A percentile compares a stretch with the other conserved stretches of the same genome.
These are phyloP conservation scores for Iphiclides podalirius DNA, from an alignment of 2,888 invertebrate genomes.

Conservation along the genomic window DNA sequence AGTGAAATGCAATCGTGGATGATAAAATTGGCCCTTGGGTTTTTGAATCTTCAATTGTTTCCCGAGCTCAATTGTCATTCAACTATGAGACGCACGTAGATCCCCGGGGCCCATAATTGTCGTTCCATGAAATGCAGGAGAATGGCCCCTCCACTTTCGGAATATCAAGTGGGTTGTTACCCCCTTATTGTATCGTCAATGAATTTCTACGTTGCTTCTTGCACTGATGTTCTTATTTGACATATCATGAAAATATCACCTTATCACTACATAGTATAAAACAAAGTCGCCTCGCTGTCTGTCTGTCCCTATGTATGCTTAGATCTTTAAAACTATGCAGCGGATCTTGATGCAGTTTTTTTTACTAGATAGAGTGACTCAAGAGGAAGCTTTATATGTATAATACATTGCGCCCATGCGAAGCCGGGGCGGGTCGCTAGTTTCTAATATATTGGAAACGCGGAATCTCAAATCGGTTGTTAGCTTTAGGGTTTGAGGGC, in stretches of 20 bases:
- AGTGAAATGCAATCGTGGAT: constrained; percentile 2
- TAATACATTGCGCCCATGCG: too few relatives aligned
- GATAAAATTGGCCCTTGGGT: constrained; percentile 23
- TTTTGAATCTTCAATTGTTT: constrained; percentile 23
- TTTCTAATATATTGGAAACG: too few relatives aligned
- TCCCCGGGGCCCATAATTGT: constrained; percentile 25
- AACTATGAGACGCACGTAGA: constrained; percentile 21
- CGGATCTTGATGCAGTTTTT: too few relatives aligned
- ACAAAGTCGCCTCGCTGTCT: too few relatives aligned
- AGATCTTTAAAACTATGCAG: too few relatives aligned
- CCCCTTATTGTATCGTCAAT: constrained; percentile 23
- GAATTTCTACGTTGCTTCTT: constrained; percentile 19
- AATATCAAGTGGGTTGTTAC: constrained; percentile 23
- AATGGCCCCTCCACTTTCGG: constrained; percentile 20
- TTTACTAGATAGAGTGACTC: too few relatives aligned
- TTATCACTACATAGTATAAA: too few relatives aligned
- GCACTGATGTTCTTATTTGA: constrained; percentile 21
- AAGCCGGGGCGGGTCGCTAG: too few relatives aligned
- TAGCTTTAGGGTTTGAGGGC: too few relatives aligned
- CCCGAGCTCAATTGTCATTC: constrained; percentile 22
- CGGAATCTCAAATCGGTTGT: too few relatives aligned
- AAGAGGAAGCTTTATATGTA: too few relatives aligned
- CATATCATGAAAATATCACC: constrained; percentile 17
- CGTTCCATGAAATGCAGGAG: constrained; percentile 25
- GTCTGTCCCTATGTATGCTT: too few relatives aligned